Evolutionary conservation across 2,888 invertebrate species (phyloP).

Genomic region (Metacarcinus magister): DNA sequence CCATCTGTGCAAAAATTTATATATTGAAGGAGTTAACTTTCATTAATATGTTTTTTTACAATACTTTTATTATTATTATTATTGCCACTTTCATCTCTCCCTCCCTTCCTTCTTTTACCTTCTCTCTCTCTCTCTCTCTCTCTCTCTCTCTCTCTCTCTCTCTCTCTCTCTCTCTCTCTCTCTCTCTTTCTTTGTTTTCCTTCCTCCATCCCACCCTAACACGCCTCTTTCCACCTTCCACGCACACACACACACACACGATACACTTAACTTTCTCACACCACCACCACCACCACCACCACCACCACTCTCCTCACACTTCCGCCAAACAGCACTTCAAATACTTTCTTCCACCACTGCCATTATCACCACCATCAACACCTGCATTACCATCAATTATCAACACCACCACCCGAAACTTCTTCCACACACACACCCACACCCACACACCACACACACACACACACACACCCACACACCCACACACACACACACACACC

Average conservation of each 20-base stretch:
- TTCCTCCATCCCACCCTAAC: not conserved
- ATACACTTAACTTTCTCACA: constrained; percentile 21
- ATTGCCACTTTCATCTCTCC: not conserved
- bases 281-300: constrained; percentile 50
- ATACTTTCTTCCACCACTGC: not conserved
- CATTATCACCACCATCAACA: not conserved
- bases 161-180: not conserved
- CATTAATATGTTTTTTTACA: not conserved
- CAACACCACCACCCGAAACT: not conserved
- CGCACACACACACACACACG: not conserved
- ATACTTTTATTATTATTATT: not conserved
- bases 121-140: not conserved
- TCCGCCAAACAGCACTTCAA: not conserved
- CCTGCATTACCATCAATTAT: not conserved
- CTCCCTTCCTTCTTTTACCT: not conserved
- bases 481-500: not conserved
- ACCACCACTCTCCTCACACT: not conserved
- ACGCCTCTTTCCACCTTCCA: not conserved
- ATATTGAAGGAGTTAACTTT: not conserved
- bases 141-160: constrained; percentile 39
- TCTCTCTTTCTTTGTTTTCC: not conserved
- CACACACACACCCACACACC: not conserved
- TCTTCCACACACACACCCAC: not conserved
- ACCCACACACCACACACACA: not conserved
- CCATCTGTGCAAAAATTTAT: not conserved